Evolutionary conservation across 2,888 invertebrate genomes (phyloP).

Genomic region (Limenitis arthemis): DNA sequence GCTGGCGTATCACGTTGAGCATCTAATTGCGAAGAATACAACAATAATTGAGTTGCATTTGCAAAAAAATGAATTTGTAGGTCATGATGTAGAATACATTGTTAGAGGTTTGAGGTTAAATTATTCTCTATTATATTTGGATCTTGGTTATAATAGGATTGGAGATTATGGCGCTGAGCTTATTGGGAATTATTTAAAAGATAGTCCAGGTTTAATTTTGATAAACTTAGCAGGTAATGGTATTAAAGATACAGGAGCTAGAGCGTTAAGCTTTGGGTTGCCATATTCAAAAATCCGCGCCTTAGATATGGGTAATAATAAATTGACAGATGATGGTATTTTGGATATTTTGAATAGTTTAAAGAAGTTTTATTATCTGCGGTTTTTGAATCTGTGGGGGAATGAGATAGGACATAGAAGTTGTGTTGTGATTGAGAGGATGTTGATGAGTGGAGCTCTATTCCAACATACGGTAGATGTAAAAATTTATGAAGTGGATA

Average conservation of each 20-base stretch:
- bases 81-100: slow-evolving; percentile 73
- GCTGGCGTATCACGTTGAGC: slow-evolving; percentile 65
- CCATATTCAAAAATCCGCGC: slow-evolving; percentile 72
- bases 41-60: slow-evolving; percentile 69
- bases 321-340: slow-evolving; percentile 66
- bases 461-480: slow-evolving; percentile 57
- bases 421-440: slow-evolving; percentile 49
- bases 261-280: slow-evolving; percentile 66
- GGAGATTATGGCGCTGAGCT: slow-evolving; percentile 72
- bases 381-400: slow-evolving; percentile 59
- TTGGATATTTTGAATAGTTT: slow-evolving; percentile 67
- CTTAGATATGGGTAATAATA: slow-evolving; percentile 71
- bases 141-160: slow-evolving; percentile 73
- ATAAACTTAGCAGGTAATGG: slow-evolving; percentile 71
- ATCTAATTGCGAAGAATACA: slow-evolving; percentile 46
- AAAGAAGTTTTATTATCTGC: slow-evolving; percentile 61
- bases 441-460: slow-evolving; percentile 46
- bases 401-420: slow-evolving; percentile 53
- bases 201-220: slow-evolving; percentile 58
- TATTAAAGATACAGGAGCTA: slow-evolving; percentile 71
- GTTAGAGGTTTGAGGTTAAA: slow-evolving; percentile 65
- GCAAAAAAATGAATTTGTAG: slow-evolving; percentile 72
- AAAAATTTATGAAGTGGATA: slow-evolving; percentile 48
- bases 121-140: slow-evolving; percentile 66
- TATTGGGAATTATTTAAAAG: slow-evolving; percentile 66